Base-by-base conservation (phyloP, 1,140 invertebrate species). In the Lepeophtheirus salmonis region DNA sequence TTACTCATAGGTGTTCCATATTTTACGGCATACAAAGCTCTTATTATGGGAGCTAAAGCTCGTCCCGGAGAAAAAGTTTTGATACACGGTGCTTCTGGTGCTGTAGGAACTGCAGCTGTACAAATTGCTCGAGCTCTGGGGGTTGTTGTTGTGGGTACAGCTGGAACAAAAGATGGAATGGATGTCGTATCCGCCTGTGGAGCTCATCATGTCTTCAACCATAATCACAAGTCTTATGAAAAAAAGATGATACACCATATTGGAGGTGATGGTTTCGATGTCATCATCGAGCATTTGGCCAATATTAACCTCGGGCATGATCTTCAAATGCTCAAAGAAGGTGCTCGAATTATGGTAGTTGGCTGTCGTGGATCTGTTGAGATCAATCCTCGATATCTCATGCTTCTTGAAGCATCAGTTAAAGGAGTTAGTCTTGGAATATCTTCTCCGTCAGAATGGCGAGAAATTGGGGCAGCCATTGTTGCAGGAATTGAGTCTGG, bases 11-110 rank as follows among this genome's bases (percentile, higher is more conserved):
- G 77, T 48, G 69, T 78, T 18, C 76, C 79, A 0, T 80, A 80
- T 66, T 77, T 76, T 66, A 78, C 78, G 21, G 76, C 77, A 1
- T 76, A 76, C 64, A 68, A 75, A 65, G 75, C 75, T 1, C 64
- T 78, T 1, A 62, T 75, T 41, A 54, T 2, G 64, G 77, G 75
- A 66, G 74, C 69, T 13, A 64, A 69, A 24, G 69, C 71, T 12
- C 69, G 70, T 62, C 58, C 70, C 50, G 73, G 73, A 2, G 73
- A 80, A 60, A 72, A 66, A 21, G 68, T 80, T 14, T 66, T 81
- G 1, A 68, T 81, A 50, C 79, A 81, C 68, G 80, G 80, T 53
- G 79, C 77, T 12, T 78, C 76, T 69, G 79, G 79, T 30, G 75
- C 72, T 14, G 79, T 81, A 23, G 79, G 79, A 1, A 63, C 77